A percentile compares a stretch with the other conserved stretches of the same genome.
These are phyloP conservation scores for Orius insidiosus DNA, from an alignment of 1,140 invertebrate genomes.

Conservation along the genomic window DNA sequence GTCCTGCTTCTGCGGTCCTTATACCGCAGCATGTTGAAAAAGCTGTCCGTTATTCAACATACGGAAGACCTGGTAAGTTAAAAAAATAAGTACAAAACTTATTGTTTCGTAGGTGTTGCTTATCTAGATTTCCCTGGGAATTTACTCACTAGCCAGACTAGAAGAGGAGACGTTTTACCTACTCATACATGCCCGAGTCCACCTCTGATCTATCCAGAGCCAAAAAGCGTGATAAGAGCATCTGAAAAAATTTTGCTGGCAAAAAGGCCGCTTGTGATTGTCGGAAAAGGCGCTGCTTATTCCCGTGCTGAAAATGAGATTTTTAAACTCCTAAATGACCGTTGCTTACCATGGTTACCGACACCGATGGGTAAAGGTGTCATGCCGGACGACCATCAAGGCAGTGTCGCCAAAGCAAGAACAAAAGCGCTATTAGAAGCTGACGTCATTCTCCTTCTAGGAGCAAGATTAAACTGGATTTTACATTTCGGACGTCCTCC, in stretches of 20 bases:
- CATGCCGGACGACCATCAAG: constrained; percentile 56
- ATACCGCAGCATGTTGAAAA: constrained; percentile 88
- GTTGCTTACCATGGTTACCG: constrained; percentile 71
- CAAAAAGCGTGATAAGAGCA: constrained; percentile 44
- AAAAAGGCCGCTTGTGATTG: constrained; percentile 66
- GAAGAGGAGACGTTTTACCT: constrained; percentile 27
- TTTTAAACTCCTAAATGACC: constrained; percentile 45
- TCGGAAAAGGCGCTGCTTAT: constrained; percentile 89
- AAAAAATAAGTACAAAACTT: not conserved
- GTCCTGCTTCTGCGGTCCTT: constrained; percentile 59
- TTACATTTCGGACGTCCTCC: constrained; percentile 88
- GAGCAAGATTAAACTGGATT: constrained; percentile 93
- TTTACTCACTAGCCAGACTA: constrained; percentile 38
- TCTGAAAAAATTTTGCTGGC: constrained; percentile 48
- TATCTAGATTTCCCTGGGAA: constrained; percentile 87
- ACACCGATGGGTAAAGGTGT: constrained; percentile 97
- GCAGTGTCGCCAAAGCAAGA: constrained; percentile 68
- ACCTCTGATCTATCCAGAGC: constrained; percentile 49
- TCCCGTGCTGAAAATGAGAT: constrained; percentile 53
- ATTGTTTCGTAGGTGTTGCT: constrained; percentile 35
- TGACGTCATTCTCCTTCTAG: constrained; percentile 75
- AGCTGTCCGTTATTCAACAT: constrained; percentile 64
- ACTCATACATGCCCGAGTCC: constrained; percentile 33
- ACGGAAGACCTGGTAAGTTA: constrained; percentile 60
- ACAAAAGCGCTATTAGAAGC: constrained; percentile 70